phyloP scores from a whole-genome alignment of 2,797 vertebrate species.

The Leptatherina wallacei region DNA sequence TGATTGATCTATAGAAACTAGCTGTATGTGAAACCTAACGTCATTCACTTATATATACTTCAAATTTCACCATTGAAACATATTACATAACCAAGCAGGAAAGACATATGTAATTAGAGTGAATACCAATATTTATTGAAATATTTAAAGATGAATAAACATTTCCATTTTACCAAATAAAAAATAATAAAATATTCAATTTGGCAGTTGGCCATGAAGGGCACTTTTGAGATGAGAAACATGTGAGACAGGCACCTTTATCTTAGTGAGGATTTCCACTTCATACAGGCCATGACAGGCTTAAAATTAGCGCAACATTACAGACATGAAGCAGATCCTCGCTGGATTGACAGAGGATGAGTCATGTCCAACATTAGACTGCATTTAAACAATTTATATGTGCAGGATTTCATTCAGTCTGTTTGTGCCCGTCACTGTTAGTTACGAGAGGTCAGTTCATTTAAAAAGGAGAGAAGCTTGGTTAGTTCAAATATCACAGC shows the following conservation, averaged over 20 bases:
- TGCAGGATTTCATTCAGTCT: slow-evolving; percentile 31
- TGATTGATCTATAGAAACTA: background rate
- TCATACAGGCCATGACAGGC: slow-evolving; percentile 22
- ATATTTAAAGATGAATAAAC: slow-evolving; percentile 43
- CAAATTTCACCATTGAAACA: background rate
- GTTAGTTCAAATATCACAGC: slow-evolving; percentile 1
- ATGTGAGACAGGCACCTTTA: slow-evolving; percentile 25
- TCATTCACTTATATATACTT: background rate
- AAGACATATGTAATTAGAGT: background rate
- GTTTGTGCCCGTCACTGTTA: slow-evolving; percentile 2
- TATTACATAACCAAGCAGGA: background rate
- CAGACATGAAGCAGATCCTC: background rate
- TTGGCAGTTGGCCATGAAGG: slow-evolving; percentile 64
- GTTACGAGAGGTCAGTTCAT: slow-evolving; percentile 22
- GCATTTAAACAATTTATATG: slow-evolving; percentile 21
- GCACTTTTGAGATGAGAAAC: slow-evolving; percentile 58
- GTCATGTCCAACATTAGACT: slow-evolving; percentile 2
- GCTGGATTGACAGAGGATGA: slow-evolving; percentile 6
- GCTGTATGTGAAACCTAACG: background rate
- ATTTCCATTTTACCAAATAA: slow-evolving; percentile 54
- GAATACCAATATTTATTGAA: slow-evolving; percentile 76
- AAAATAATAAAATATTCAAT: slow-evolving; percentile 50
- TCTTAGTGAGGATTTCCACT: slow-evolving; percentile 20
- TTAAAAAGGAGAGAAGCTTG: slow-evolving; percentile 20
- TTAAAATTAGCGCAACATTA: slow-evolving; percentile 1